Evolutionary conservation across 53 echinoderm and acorn worm genomes (phyloP).

Genomic region (Mesocentrotus franciscanus): DNA sequence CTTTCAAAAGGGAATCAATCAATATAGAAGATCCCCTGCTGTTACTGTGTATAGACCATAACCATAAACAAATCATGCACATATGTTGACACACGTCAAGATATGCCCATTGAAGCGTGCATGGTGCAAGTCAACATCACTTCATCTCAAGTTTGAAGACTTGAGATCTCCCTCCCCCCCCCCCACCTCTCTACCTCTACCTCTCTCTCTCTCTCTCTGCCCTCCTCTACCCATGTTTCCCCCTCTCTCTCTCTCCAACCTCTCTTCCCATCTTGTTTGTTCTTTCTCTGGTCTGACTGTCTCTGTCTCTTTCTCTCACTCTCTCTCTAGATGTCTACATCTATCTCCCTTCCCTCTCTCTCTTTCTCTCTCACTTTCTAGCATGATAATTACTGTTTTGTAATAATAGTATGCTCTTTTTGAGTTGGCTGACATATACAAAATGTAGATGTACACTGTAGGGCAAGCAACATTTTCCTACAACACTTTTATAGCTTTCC

Average conservation of each 20-base stretch:
- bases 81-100: constrained; percentile 51
- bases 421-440: too few species aligned
- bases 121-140: constrained; percentile 13
- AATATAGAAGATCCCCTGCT: neutral
- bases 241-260: neutral
- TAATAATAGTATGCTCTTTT: too few species aligned
- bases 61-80: constrained; percentile 32
- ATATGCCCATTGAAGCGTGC: constrained; percentile 20
- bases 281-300: too few species aligned
- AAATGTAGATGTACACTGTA: too few species aligned
- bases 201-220: neutral
- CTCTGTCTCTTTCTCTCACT: neutral
- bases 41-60: constrained; percentile 27
- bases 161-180: neutral
- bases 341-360: neutral
- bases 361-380: neutral
- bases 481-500: too few species aligned
- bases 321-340: neutral
- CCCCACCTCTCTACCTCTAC: neutral
- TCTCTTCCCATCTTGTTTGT: neutral
- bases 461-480: too few species aligned
- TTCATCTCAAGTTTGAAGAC: neutral
- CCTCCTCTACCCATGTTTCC: neutral
- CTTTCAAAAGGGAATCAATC: constrained; percentile 22
- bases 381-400: too few species aligned